Conservation (phyloP, 2,888 invertebrate genomes). For the Stenodera caucasica region DNA sequence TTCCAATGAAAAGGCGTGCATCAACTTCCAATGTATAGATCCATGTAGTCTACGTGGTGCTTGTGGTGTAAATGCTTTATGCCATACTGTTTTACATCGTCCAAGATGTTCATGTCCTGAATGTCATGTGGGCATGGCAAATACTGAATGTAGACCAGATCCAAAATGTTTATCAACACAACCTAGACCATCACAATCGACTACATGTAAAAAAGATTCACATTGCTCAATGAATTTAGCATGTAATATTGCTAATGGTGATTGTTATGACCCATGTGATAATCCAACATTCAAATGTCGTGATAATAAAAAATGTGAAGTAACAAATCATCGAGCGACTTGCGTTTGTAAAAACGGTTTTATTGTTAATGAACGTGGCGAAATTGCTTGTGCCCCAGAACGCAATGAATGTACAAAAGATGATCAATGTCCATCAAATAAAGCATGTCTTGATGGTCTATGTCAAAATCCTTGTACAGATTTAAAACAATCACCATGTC, state of each 20-base stretch:
- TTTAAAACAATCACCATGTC: slow-evolving; percentile 66
- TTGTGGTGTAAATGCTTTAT: slow-evolving; percentile 87
- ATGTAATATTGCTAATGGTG: slow-evolving; percentile 69
- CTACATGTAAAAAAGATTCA: slow-evolving; percentile 66
- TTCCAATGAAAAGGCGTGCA: slow-evolving; percentile 88
- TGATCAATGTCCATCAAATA: slow-evolving; percentile 83
- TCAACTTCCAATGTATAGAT: slow-evolving; percentile 87
- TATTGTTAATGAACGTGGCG: slow-evolving; percentile 83
- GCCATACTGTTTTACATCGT: slow-evolving; percentile 81
- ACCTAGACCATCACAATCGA: slow-evolving; percentile 61
- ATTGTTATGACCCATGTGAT: slow-evolving; percentile 81
- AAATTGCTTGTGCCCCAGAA: slow-evolving; percentile 83
- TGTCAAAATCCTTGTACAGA: slow-evolving; percentile 86
- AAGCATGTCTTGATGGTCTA: slow-evolving; percentile 79
- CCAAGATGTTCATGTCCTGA: slow-evolving; percentile 87
- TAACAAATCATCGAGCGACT: slow-evolving; percentile 78
- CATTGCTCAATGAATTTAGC: slow-evolving; percentile 76
- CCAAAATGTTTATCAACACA: slow-evolving; percentile 71
- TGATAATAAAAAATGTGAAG: slow-evolving; percentile 85
- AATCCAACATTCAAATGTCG: slow-evolving; percentile 71
- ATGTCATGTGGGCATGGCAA: slow-evolving; percentile 83
- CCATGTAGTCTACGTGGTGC: slow-evolving; percentile 86
- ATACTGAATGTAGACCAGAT: slow-evolving; percentile 76
- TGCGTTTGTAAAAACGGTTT: slow-evolving; percentile 90
- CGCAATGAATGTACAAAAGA: slow-evolving; percentile 75